These are phyloP conservation scores for Murina feae DNA, from an alignment of 2,113 vertebrate species.

Conservation along the genomic window DNA sequence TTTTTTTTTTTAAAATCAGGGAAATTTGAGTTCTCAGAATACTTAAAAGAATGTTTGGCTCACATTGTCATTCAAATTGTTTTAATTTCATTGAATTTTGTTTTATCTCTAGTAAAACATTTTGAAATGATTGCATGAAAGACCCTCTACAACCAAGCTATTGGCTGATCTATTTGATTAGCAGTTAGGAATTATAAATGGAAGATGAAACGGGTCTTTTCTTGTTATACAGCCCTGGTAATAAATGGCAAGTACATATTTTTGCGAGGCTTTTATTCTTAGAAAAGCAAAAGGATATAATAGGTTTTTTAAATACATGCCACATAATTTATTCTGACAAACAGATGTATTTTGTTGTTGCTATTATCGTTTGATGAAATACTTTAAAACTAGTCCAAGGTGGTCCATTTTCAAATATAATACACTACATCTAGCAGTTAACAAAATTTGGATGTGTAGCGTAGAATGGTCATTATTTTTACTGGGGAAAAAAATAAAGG, in stretches of 20 bases:
- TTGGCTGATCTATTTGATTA: slow-evolving; percentile 73
- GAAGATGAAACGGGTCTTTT: slow-evolving; percentile 69
- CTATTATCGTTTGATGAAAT: slow-evolving; percentile 84
- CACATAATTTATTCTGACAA: slow-evolving; percentile 84
- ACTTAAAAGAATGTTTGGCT: slow-evolving; percentile 43
- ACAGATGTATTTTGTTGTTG: slow-evolving; percentile 84
- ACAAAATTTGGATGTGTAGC: slow-evolving; percentile 86
- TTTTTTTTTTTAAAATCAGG: not conserved
- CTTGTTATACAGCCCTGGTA: slow-evolving; percentile 60
- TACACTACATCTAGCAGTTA: slow-evolving; percentile 84
- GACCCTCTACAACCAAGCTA: slow-evolving; percentile 30
- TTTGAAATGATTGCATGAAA: slow-evolving; percentile 55
- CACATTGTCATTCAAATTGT: slow-evolving; percentile 58
- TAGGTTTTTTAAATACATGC: slow-evolving; percentile 77
- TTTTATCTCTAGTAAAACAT: slow-evolving; percentile 70
- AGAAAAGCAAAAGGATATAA: slow-evolving; percentile 79
- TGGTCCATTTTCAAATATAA: slow-evolving; percentile 83
- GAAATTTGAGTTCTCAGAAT: slow-evolving; percentile 21
- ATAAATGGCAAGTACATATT: slow-evolving; percentile 78
- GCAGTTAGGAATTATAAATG: slow-evolving; percentile 74
- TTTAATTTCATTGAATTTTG: slow-evolving; percentile 70
- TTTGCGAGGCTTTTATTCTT: slow-evolving; percentile 79
- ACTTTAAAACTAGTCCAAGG: slow-evolving; percentile 84
- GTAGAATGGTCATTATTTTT: slow-evolving; percentile 89
- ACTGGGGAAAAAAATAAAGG: slow-evolving; percentile 86